Evolutionary conservation across 2,797 vertebrate genomes (phyloP), one percentile per base, ranked within the genome.

Genomic region (Melanogrammus aeglefinus): DNA sequence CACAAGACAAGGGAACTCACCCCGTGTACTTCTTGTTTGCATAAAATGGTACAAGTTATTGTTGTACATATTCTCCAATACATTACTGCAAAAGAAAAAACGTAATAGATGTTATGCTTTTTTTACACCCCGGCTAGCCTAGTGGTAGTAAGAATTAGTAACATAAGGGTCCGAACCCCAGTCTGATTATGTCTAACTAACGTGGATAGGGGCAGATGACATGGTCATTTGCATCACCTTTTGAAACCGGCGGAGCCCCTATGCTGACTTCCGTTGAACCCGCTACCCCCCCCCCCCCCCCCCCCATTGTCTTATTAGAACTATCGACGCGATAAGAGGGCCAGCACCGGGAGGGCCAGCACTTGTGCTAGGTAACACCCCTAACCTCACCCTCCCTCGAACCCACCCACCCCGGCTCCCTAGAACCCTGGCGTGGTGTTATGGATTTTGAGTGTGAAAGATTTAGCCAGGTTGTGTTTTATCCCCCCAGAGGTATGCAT

Each of bases 381-480:
- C n/a, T 24, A 63, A 24, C 63, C 63, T 69, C 63, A 10, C 70
- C 70, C 29, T 21, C 70, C 70, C 70, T 33, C 1, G 13, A 14
- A 12, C 70, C 71, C 31, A 6, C 71, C 71, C 31, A 31, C 29
- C 71, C 71, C 71, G 5, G 13, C 31, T 36, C 71, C 71, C 71
- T 36, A 21, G 21, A 24, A 73, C 63, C 63, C 63, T 69, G 63
- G 24, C 24, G 63, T 69, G 63, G 63, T 24, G 63, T 69, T 69
- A 24, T 69, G 63, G 63, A 69, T 27, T 69, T 88, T 80, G 87
- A 92, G 88, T 76, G 87, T 85, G 88, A 88, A 85, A 91, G 91
- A 91, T 90, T 91, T 87, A 84, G 89, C 87, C 91, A 91, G 91
- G 91, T 69, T 69, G 63, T 88, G 39, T 91, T 91, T 91, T 88